Evolutionary conservation across 23 tunicate species (phyloP).

Genomic region (Oikopleura dioica): DNA sequence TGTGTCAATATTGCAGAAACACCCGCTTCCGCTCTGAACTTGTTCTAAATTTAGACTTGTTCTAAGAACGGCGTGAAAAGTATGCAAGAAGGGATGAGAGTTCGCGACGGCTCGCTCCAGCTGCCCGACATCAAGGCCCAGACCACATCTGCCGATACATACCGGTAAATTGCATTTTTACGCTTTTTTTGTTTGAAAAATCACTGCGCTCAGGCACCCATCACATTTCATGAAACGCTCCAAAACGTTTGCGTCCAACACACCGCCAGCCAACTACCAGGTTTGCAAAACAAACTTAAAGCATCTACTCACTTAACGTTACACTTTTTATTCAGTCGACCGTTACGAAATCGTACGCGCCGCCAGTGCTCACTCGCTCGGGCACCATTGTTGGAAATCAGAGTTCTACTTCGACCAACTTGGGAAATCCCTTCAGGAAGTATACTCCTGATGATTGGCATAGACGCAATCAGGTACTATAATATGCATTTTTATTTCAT

Average conservation of each 20-base stretch:
- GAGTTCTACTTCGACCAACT: too few species aligned
- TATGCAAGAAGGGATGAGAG: conserved; percentile 4
- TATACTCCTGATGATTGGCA: conserved; percentile 95
- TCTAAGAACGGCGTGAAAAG: too few species aligned
- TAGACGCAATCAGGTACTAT: conserved; percentile 10
- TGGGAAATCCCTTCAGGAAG: background rate
- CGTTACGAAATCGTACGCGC: background rate
- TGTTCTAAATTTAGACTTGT: too few species aligned
- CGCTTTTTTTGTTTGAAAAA: too few species aligned
- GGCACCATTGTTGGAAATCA: background rate
- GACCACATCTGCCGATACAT: conserved; percentile 4
- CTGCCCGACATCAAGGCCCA: background rate
- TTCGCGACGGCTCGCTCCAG: background rate
- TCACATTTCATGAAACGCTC: background rate
- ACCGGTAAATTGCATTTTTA: too few species aligned
- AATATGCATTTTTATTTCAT: too few species aligned
- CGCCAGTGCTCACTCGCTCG: background rate
- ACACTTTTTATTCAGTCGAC: background rate
- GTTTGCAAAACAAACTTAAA: background rate
- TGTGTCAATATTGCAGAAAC: too few species aligned
- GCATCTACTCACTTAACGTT: too few species aligned
- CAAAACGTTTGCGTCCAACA: background rate
- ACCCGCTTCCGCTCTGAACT: too few species aligned
- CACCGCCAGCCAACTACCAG: background rate
- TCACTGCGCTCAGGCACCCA: too few species aligned